Conservation (phyloP, 2,797 vertebrate genomes). For the Denticeps clupeoides region DNA sequence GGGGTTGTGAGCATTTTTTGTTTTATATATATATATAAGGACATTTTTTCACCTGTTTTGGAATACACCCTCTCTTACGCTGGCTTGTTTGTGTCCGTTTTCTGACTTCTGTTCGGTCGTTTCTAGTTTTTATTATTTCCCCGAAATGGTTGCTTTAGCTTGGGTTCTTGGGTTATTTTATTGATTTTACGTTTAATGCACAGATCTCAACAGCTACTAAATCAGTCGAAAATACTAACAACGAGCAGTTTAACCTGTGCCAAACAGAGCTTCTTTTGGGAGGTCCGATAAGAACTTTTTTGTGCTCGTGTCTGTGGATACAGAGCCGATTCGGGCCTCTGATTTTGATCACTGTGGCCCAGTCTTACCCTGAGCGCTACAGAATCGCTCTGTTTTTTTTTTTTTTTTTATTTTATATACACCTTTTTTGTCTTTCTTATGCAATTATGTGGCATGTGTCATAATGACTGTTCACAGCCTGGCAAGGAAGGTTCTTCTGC, state of each 20-base stretch:
- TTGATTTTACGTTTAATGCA: constrained; percentile 33
- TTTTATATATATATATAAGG: constrained; percentile 21
- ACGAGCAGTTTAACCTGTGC: constrained; percentile 44
- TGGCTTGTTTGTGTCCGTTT: constrained; percentile 60
- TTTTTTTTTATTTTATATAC: background rate
- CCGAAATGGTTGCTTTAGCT: constrained; percentile 31
- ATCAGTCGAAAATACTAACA: constrained; percentile 42
- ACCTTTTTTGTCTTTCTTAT: constrained; percentile 26
- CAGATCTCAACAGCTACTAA: constrained; percentile 45
- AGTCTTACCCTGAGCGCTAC: background rate
- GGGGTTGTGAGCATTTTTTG: constrained; percentile 8
- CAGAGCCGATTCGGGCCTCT: background rate
- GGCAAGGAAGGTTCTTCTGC: constrained; percentile 9
- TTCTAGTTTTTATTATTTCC: constrained; percentile 26
- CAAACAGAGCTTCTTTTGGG: constrained; percentile 35
- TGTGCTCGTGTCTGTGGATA: background rate
- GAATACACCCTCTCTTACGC: constrained; percentile 53
- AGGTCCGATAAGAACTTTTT: background rate
- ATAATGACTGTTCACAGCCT: constrained; percentile 27
- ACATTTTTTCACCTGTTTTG: constrained; percentile 26
- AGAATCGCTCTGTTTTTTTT: background rate
- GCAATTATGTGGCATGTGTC: constrained; percentile 30
- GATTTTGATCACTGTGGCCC: background rate
- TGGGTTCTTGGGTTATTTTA: constrained; percentile 30
- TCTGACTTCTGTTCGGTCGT: constrained; percentile 52